phyloP scores from a whole-genome alignment of 35 echinoderm and acorn worm species.

The Lytechinus variegatus region DNA sequence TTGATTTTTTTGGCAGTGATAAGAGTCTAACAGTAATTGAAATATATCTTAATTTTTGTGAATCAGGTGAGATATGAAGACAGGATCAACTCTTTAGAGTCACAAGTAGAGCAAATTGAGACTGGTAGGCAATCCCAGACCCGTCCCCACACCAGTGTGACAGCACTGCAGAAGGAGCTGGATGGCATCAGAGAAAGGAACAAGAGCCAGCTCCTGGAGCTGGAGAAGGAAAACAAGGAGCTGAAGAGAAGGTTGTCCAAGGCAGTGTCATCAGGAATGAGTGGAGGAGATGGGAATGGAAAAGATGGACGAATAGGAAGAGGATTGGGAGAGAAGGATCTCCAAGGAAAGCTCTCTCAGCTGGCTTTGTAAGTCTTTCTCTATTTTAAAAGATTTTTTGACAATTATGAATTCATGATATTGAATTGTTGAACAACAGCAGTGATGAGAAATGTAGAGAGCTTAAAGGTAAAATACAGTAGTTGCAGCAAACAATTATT shows the following conservation, averaged over 20 bases:
- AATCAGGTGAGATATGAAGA: constrained; percentile 88
- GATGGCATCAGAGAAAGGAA: constrained; percentile 65
- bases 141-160: constrained; percentile 67
- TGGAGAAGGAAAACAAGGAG: constrained; percentile 69
- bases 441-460: no score
- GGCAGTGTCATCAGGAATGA: constrained; percentile 3
- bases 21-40: no score
- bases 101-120: constrained; percentile 50
- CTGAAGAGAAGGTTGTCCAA: constrained; percentile 47
- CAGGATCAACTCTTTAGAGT: constrained; percentile 75
- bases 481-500: no score
- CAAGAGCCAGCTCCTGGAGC: constrained; percentile 60
- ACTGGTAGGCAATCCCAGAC: neutral
- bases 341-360: constrained; percentile 51
- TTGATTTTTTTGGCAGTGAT: no score
- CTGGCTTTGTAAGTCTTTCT: constrained; percentile 46
- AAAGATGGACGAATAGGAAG: neutral
- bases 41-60: neutral
- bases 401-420: no score
- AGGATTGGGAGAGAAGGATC: neutral
- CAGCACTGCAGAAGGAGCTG: constrained; percentile 73
- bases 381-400: neutral
- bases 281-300: constrained; percentile 22
- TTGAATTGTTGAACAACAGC: no score
- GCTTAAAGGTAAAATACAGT: no score